Evolutionary conservation across 2,113 vertebrate genomes (phyloP).

Genomic region (Pteruthius melanotis): DNA sequence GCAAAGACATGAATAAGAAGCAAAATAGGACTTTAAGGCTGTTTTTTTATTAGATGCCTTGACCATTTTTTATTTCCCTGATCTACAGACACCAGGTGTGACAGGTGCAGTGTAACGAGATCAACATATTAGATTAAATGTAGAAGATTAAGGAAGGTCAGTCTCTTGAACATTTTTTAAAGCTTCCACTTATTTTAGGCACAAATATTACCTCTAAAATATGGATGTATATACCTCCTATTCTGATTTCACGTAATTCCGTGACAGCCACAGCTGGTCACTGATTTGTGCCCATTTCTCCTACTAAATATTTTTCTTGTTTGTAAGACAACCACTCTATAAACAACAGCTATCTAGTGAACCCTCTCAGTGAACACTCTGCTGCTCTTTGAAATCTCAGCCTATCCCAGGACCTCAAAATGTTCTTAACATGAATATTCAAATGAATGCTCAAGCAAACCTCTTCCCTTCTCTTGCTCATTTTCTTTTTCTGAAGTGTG

Average conservation of each 20-base stretch:
- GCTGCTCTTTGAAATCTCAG: background rate
- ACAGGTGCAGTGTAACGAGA: background rate
- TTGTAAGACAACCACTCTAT: background rate
- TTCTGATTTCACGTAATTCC: conserved; percentile 43
- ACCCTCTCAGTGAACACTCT: background rate
- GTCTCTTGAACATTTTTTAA: background rate
- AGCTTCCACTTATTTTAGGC: conserved; percentile 25
- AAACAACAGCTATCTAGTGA: background rate
- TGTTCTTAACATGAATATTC: background rate
- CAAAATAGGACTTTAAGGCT: background rate
- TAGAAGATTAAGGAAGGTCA: background rate
- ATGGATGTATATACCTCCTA: conserved; percentile 33
- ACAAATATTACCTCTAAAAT: conserved; percentile 3
- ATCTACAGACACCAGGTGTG: background rate
- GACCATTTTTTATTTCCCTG: background rate
- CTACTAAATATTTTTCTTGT: background rate
- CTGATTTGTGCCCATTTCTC: background rate
- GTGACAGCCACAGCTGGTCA: background rate
- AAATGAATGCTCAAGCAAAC: background rate
- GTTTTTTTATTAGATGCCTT: background rate
- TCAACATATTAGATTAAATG: background rate
- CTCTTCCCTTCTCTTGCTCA: background rate
- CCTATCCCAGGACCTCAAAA: background rate
- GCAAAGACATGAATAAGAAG: background rate
- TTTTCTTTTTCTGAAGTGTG: background rate